These are phyloP conservation scores for Drosophila kepulauana DNA, from an alignment of 1,140 invertebrate species.

Conservation along the genomic window DNA sequence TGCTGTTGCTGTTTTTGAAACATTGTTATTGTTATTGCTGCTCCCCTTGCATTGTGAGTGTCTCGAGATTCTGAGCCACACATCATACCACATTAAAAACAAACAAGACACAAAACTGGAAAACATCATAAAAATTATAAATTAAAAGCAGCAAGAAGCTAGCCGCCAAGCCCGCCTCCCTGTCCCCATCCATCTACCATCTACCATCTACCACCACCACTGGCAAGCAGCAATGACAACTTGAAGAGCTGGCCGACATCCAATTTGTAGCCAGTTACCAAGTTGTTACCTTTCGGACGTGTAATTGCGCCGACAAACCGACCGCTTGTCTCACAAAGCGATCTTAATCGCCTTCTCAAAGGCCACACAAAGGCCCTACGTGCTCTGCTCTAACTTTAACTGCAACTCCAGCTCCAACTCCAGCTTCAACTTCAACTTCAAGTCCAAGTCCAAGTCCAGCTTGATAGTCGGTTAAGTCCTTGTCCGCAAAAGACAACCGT, in stretches of 20 bases:
- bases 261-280: slow-evolving; percentile 32
- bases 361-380: slow-evolving; percentile 17
- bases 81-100: neutral
- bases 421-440: slow-evolving; percentile 1
- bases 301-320: slow-evolving; percentile 31
- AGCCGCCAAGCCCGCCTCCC: neutral
- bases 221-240: neutral
- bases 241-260: slow-evolving; percentile 34
- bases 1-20: slow-evolving; percentile 19
- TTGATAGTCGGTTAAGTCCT: slow-evolving; percentile 4
- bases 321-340: slow-evolving; percentile 4
- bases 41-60: slow-evolving; percentile 35
- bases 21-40: slow-evolving; percentile 32
- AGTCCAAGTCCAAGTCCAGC: neutral
- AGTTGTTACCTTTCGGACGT: slow-evolving; percentile 45
- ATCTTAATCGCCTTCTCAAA: slow-evolving; percentile 46
- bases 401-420: neutral
- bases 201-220: neutral
- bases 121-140: slow-evolving; percentile 12
- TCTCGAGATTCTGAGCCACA: slow-evolving; percentile 24
- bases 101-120: slow-evolving; percentile 26
- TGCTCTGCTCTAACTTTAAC: neutral
- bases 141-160: slow-evolving; percentile 15
- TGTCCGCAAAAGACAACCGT: neutral
- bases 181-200: neutral